Conservation (phyloP, 2,888 invertebrate species). For the Papilio demoleus region DNA sequence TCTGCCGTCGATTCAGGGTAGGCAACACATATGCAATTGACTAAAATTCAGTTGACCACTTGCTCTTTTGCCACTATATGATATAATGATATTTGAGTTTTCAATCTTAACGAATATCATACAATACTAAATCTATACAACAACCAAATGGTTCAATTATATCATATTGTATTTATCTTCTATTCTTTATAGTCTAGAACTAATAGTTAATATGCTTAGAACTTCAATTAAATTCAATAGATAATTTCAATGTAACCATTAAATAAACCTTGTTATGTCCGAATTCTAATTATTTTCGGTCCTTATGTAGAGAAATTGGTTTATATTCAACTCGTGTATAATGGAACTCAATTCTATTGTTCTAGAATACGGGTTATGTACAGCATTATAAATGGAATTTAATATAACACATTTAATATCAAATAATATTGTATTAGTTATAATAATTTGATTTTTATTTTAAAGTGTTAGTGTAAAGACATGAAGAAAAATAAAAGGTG, state of each 20-base stretch:
- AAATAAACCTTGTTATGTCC: background rate
- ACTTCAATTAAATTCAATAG: background rate
- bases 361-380: slow-evolving; percentile 5
- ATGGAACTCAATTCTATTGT: slow-evolving; percentile 30
- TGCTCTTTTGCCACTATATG: too few species aligned
- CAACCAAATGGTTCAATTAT: background rate
- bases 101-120: too few species aligned
- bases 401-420: background rate
- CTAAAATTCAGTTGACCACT: too few species aligned
- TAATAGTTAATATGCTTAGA: background rate
- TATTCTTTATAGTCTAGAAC: slow-evolving; percentile 13
- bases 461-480: too few species aligned
- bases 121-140: too few species aligned
- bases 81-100: too few species aligned
- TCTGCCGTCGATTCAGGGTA: too few species aligned
- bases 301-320: slow-evolving; percentile 5
- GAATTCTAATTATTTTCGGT: slow-evolving; percentile 22
- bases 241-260: background rate
- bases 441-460: too few species aligned
- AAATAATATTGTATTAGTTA: too few species aligned
- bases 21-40: too few species aligned
- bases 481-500: too few species aligned
- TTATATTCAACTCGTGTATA: slow-evolving; percentile 30
- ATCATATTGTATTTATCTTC: background rate
- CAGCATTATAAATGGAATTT: slow-evolving; percentile 18